Percentiles rank a stretch among this genome's conserved stretches.
phyloP scores from a whole-genome alignment of 2,113 vertebrate genomes.

The Diphyllodes magnificus region DNA sequence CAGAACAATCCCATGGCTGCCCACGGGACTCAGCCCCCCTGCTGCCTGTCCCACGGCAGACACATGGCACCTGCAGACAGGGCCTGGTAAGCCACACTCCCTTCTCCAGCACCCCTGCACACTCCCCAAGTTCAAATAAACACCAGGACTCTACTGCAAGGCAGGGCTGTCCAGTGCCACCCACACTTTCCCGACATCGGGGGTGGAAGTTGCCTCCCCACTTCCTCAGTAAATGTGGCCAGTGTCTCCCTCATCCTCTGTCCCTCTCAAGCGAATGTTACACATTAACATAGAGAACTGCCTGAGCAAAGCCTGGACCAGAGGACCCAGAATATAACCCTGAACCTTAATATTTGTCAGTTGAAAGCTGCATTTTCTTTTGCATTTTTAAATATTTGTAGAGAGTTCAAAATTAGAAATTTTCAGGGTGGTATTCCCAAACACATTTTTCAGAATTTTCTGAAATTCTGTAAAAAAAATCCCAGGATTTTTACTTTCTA shows the following conservation, averaged over 20 bases:
- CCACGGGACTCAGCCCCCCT: not conserved
- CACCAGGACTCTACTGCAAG: not conserved
- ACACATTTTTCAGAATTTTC: not conserved
- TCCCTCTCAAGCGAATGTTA: not conserved
- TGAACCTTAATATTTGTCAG: not conserved
- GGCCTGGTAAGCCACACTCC: not conserved
- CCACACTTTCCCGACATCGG: fast-evolving
- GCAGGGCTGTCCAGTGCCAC: not conserved
- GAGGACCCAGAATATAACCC: not conserved
- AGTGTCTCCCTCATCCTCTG: not conserved
- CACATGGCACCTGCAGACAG: not conserved
- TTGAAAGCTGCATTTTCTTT: not conserved
- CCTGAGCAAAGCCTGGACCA: not conserved
- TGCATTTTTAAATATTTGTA: not conserved
- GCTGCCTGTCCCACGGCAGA: fast-evolving
- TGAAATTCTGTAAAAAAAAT: not conserved
- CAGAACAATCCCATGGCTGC: fast-evolving
- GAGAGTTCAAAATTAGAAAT: not conserved
- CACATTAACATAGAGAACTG: not conserved
- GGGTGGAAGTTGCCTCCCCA: fast-evolving
- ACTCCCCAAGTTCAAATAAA: fast-evolving
- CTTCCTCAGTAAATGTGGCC: not conserved
- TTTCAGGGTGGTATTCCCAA: not conserved
- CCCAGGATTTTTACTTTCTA: not conserved
- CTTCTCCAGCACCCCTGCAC: fast-evolving